Conservation (phyloP, 2,888 invertebrate species). For the Magallana nippona region DNA sequence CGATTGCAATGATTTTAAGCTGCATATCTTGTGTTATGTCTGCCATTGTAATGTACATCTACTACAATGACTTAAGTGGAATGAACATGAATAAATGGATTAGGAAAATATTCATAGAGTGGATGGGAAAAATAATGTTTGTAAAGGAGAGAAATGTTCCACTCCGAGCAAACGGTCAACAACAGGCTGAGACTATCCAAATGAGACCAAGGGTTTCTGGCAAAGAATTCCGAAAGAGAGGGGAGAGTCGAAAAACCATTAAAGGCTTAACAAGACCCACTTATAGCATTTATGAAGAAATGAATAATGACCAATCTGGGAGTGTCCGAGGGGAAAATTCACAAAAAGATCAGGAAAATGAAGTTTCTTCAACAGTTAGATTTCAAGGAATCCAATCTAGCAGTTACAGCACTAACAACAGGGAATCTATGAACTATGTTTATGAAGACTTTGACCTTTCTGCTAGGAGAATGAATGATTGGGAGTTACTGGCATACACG, state of each 20-base stretch:
- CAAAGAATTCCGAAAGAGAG: neutral
- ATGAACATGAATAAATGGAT: conserved; percentile 16
- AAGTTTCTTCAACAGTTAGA: no score
- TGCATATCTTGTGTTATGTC: neutral
- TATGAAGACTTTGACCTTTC: neutral
- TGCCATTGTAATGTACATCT: neutral
- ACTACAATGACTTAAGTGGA: conserved; percentile 18
- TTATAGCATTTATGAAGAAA: neutral
- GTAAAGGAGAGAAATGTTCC: conserved; percentile 4
- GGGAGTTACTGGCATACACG: neutral
- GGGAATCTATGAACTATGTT: no score
- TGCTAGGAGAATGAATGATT: neutral
- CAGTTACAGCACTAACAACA: no score
- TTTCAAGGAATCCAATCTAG: no score
- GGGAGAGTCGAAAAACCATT: neutral
- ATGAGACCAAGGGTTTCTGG: neutral
- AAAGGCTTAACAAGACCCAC: neutral
- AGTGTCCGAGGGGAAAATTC: no score
- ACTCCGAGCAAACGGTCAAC: neutral
- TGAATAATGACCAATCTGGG: no score
- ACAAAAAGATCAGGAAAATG: no score
- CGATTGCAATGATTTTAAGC: conserved; percentile 1
- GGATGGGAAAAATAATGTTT: conserved; percentile 6
- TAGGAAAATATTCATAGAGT: neutral
- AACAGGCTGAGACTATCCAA: neutral